Evolutionary conservation across 2,888 invertebrate genomes (phyloP).

Genomic region (Amphipoea oculea): DNA sequence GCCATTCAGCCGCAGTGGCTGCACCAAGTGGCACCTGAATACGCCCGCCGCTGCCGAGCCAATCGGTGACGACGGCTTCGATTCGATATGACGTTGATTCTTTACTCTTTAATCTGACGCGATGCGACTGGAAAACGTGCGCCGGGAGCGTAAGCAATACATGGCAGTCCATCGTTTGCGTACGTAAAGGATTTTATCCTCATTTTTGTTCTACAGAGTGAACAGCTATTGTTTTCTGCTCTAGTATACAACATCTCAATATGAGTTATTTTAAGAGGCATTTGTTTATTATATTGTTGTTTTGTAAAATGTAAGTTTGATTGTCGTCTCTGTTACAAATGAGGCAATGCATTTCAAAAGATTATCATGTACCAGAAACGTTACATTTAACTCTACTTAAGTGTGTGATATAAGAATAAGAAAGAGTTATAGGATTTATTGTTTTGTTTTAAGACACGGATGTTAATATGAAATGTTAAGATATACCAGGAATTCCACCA

Average conservation of each 20-base stretch:
- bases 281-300: constrained; percentile 31
- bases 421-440: constrained; percentile 28
- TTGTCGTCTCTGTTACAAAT: constrained; percentile 13
- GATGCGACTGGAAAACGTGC: background rate
- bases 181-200: background rate
- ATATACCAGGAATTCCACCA: background rate
- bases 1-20: constrained; percentile 96
- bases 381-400: constrained; percentile 19
- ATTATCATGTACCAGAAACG: constrained; percentile 7
- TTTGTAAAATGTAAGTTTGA: constrained; percentile 17
- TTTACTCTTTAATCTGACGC: constrained; percentile 15
- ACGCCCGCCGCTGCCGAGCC: constrained; percentile 81
- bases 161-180: background rate
- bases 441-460: constrained; percentile 23
- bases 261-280: constrained; percentile 20
- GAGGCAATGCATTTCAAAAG: constrained; percentile 5
- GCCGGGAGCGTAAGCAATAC: background rate
- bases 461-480: constrained; percentile 4
- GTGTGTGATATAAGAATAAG: constrained; percentile 46
- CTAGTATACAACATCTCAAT: constrained; percentile 1
- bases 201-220: background rate
- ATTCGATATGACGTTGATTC: constrained; percentile 1
- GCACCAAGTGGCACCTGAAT: constrained; percentile 82
- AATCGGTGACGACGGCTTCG: constrained; percentile 76
- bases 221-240: constrained; percentile 23